Evolutionary conservation across 1,140 invertebrate species (phyloP).

Genomic region (Marisa cornuarietis): DNA sequence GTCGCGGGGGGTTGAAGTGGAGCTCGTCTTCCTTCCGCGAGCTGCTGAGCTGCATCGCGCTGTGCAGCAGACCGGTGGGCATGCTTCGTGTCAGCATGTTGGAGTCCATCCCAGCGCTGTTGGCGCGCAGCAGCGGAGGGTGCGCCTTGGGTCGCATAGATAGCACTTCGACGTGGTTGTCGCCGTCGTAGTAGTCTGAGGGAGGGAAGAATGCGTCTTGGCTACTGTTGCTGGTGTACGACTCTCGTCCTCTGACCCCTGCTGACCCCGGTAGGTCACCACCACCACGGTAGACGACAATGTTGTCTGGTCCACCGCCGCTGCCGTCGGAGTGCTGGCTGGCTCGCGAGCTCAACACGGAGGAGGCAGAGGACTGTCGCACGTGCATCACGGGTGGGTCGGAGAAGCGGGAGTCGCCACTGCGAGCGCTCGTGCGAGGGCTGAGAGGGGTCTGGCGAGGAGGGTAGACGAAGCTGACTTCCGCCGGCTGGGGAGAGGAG

Average conservation of each 20-base stretch:
- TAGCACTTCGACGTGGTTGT: background rate
- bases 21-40: conserved; percentile 1
- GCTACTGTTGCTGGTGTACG: conserved; percentile 6
- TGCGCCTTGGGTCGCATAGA: background rate
- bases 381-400: background rate
- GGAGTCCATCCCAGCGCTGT: background rate
- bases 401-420: background rate
- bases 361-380: conserved; percentile 37
- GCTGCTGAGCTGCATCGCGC: conserved; percentile 25
- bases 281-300: conserved; percentile 25
- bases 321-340: conserved; percentile 27
- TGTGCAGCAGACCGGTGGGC: conserved; percentile 27
- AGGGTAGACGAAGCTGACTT: conserved; percentile 14
- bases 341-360: conserved; percentile 34
- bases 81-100: conserved; percentile 36
- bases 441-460: background rate
- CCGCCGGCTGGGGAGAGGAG: conserved; percentile 5
- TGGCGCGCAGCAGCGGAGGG: background rate
- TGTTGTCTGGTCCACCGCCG: conserved; percentile 13
- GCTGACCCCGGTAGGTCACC: background rate
- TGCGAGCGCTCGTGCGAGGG: too few relatives aligned
- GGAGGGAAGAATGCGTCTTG: conserved; percentile 33
- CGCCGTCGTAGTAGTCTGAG: conserved; percentile 40
- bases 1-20: conserved; percentile 5
- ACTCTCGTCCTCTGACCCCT: background rate